phyloP scores from a whole-genome alignment of 2,888 invertebrate species.

The Drosophila limbata region DNA sequence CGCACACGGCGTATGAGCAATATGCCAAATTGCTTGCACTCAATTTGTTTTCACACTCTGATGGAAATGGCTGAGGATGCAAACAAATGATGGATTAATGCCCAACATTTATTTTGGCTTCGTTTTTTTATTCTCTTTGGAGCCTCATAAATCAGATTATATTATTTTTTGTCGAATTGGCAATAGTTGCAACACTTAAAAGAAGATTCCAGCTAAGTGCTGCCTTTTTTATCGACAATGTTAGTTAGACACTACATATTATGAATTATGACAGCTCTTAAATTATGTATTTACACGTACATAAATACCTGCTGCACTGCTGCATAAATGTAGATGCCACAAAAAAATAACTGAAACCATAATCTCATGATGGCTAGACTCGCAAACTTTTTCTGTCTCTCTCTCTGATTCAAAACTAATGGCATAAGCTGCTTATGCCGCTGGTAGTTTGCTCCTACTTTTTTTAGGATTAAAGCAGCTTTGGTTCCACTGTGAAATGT shows the following conservation, averaged over 20 bases:
- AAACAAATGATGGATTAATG: constrained; percentile 62
- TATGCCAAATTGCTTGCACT: constrained; percentile 58
- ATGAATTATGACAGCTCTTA: not conserved
- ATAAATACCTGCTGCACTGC: not conserved
- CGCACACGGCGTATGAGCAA: constrained; percentile 50
- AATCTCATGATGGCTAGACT: constrained; percentile 12
- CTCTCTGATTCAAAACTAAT: constrained; percentile 56
- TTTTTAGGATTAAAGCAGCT: constrained; percentile 67
- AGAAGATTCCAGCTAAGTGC: not conserved
- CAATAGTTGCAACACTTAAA: not conserved
- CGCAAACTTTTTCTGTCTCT: not conserved
- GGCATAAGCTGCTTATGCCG: constrained; percentile 68
- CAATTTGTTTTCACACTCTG: constrained; percentile 52
- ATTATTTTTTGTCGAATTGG: constrained; percentile 22
- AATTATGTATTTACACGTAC: constrained; percentile 6
- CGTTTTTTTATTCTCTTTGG: constrained; percentile 6
- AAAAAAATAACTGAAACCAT: constrained; percentile 18
- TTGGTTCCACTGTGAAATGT: constrained; percentile 13
- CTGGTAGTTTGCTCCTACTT: constrained; percentile 59
- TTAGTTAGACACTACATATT: not conserved
- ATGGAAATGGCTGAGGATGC: not conserved
- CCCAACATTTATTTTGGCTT: constrained; percentile 50
- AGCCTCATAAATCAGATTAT: constrained; percentile 55
- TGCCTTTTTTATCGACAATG: not conserved
- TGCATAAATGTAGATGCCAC: constrained; percentile 19